phyloP scores from a whole-genome alignment of 1,140 invertebrate genomes.

The Drosophila hydei region DNA sequence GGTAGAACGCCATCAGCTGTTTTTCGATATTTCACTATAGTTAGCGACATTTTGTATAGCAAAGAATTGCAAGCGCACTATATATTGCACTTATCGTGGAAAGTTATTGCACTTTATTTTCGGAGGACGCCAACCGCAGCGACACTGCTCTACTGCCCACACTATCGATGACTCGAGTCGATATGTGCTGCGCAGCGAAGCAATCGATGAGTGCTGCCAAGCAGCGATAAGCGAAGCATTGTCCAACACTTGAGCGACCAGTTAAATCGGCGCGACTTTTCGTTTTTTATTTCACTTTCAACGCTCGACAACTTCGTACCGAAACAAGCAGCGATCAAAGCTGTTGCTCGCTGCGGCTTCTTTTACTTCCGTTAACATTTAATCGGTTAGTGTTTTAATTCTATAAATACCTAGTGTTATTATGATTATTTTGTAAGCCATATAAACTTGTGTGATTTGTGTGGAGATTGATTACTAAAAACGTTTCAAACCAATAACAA shows the following conservation, averaged over 20 bases:
- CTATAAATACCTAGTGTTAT: background rate
- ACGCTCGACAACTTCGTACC: constrained; percentile 27
- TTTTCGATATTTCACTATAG: constrained; percentile 70
- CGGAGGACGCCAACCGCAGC: constrained; percentile 9
- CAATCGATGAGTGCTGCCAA: constrained; percentile 20
- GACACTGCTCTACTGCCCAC: background rate
- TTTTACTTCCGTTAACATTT: constrained; percentile 12
- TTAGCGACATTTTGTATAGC: constrained; percentile 60
- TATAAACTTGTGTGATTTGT: background rate
- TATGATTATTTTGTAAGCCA: background rate
- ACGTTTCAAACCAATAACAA: constrained; percentile 8
- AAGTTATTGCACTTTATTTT: constrained; percentile 18
- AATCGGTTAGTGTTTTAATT: constrained; percentile 30
- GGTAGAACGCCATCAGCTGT: constrained; percentile 31
- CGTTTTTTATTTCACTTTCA: constrained; percentile 43
- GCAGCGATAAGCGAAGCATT: background rate
- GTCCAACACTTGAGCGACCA: constrained; percentile 5
- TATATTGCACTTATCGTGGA: constrained; percentile 13
- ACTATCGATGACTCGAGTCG: constrained; percentile 9
- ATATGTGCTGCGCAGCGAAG: background rate
- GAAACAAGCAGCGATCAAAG: constrained; percentile 19
- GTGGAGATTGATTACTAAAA: background rate
- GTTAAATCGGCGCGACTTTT: constrained; percentile 36
- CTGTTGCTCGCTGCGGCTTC: constrained; percentile 1
- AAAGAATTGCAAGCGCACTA: background rate